A percentile compares a stretch with the other conserved stretches of the same genome.
Conservation (phyloP, 2,797 vertebrate genomes). For the Lepilemur ruficaudatus region DNA sequence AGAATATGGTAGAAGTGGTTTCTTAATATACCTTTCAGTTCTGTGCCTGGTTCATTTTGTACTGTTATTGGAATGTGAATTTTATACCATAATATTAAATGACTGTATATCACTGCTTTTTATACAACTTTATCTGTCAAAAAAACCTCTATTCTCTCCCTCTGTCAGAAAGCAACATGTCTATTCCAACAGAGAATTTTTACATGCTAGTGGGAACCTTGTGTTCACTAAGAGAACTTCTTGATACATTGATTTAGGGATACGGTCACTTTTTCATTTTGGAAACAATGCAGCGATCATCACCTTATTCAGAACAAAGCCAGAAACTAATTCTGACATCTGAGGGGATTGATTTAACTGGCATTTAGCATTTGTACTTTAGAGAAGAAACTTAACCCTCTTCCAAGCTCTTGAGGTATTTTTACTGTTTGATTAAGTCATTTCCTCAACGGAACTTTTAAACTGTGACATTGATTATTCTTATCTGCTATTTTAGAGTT, state of each 20-base stretch:
- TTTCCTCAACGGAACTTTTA: not conserved
- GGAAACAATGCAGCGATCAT: not conserved
- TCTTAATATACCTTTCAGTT: not conserved
- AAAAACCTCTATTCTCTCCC: not conserved
- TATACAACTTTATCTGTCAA: not conserved
- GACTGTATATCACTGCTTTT: not conserved
- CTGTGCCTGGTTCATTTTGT: not conserved
- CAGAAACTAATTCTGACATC: not conserved
- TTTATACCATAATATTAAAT: constrained; percentile 6
- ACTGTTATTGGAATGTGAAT: not conserved
- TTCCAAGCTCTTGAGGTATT: not conserved
- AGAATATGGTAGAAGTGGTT: not conserved
- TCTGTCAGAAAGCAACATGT: not conserved
- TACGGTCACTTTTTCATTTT: not conserved
- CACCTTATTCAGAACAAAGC: not conserved
- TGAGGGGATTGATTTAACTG: not conserved
- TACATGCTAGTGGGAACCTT: not conserved
- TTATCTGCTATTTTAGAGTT: constrained; percentile 17
- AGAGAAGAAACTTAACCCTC: not conserved
- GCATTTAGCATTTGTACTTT: not conserved
- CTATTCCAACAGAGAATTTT: not conserved
- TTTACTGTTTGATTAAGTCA: not conserved
- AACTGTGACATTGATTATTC: not conserved
- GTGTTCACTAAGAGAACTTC: not conserved
- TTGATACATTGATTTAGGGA: not conserved